Conservation (phyloP, 1,140 invertebrate genomes). For the Capitella teleta region DNA sequence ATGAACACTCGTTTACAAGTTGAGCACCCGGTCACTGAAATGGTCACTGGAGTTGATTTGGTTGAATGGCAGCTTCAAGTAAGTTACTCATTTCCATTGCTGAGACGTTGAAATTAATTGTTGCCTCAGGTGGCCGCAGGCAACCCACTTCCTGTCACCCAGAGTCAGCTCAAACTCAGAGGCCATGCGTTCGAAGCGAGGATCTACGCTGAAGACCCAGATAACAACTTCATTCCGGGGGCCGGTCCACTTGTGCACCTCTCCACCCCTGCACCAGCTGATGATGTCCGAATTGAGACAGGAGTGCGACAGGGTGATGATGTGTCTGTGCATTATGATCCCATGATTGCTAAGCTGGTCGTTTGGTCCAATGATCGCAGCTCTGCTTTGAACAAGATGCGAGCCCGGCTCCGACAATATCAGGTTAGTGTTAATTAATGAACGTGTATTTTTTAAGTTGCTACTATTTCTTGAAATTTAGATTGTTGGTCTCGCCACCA, state of each 20-base stretch:
- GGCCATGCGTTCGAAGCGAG: constrained; percentile 83
- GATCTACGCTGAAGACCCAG: constrained; percentile 87
- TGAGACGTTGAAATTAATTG: neutral
- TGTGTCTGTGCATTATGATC: constrained; percentile 96
- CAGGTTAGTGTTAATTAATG: constrained; percentile 60
- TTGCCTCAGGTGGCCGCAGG: constrained; percentile 60
- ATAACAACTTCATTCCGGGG: constrained; percentile 75
- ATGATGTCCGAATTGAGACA: constrained; percentile 36
- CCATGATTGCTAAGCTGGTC: constrained; percentile 98
- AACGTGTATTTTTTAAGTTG: too few relatives aligned
- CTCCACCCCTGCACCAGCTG: constrained; percentile 26
- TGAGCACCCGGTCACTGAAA: constrained; percentile 96
- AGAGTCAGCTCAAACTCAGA: constrained; percentile 57
- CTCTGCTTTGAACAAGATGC: constrained; percentile 69
- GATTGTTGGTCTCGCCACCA: constrained; percentile 87
- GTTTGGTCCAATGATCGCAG: constrained; percentile 52
- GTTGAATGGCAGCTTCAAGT: constrained; percentile 89
- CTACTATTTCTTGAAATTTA: too few relatives aligned
- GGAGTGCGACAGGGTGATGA: constrained; percentile 53
- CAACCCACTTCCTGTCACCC: constrained; percentile 70
- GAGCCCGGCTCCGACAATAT: constrained; percentile 66
- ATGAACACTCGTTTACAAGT: constrained; percentile 45
- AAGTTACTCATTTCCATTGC: neutral
- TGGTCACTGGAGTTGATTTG: constrained; percentile 83
- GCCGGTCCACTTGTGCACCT: constrained; percentile 59